phyloP scores from a whole-genome alignment of 2,888 invertebrate species.

The Ligdia adustata region DNA sequence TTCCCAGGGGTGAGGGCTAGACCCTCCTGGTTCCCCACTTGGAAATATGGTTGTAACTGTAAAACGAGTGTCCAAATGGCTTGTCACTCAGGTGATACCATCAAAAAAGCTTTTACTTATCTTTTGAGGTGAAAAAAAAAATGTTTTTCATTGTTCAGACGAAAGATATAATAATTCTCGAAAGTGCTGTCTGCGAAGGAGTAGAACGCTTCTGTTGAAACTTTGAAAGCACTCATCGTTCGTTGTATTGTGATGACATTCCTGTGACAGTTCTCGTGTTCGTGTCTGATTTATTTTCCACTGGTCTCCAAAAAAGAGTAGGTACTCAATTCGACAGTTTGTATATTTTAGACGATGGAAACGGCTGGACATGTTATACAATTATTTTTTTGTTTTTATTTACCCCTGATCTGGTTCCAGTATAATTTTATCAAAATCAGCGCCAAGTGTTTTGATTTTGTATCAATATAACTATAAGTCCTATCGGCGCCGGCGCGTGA shows the following conservation, averaged over 20 bases:
- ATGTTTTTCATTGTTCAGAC: slow-evolving; percentile 12
- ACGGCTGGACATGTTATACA: no score
- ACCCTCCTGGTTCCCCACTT: slow-evolving; percentile 41
- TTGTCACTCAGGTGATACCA: slow-evolving; percentile 33
- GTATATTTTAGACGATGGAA: no score
- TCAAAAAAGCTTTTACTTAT: slow-evolving; percentile 24
- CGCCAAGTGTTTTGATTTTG: no score
- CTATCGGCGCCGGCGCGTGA: no score
- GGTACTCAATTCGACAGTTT: no score
- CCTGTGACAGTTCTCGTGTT: background rate
- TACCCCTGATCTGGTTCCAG: no score
- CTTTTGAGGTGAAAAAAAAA: slow-evolving; percentile 14
- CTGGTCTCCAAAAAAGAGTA: no score
- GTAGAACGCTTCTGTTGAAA: slow-evolving; percentile 8
- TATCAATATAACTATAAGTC: no score
- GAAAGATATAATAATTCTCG: slow-evolving; percentile 6
- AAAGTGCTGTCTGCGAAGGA: background rate
- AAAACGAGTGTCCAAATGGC: slow-evolving; percentile 42
- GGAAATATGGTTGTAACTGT: slow-evolving; percentile 38
- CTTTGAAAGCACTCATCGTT: slow-evolving; percentile 10
- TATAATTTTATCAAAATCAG: no score
- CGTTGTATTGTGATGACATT: slow-evolving; percentile 1
- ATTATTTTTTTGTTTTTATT: no score
- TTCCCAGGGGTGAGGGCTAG: slow-evolving; percentile 39
- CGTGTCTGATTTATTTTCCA: background rate